Evolutionary conservation across 2,113 vertebrate species (phyloP).

Genomic region (Myotis brandtii): DNA sequence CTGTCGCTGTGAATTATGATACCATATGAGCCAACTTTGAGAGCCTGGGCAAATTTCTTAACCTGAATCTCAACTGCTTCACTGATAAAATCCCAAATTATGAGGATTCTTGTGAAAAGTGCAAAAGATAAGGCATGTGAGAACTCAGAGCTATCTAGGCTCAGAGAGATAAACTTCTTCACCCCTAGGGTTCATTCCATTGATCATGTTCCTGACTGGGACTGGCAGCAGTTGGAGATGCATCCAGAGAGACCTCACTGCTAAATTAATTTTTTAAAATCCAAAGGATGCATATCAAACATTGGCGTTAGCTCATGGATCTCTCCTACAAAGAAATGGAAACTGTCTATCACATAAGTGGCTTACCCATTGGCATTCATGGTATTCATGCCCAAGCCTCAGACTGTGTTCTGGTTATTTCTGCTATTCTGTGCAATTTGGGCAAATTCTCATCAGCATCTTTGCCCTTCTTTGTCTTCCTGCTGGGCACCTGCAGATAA

Average conservation of each 20-base stretch:
- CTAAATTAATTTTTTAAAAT: neutral
- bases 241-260: neutral
- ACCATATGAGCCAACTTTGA: neutral
- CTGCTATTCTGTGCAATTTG: slow-evolving; percentile 3
- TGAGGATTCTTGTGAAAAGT: neutral
- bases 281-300: neutral
- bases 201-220: neutral
- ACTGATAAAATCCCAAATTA: neutral
- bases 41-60: neutral
- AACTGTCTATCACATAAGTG: neutral
- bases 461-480: neutral
- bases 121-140: neutral
- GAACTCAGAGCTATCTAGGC: neutral
- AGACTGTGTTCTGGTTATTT: neutral
- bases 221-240: neutral
- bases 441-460: neutral
- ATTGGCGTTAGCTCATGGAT: neutral
- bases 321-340: slow-evolving; percentile 29
- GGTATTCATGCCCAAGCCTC: neutral
- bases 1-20: neutral
- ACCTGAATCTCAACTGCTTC: neutral
- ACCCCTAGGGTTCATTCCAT: neutral
- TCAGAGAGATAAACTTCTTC: neutral
- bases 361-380: neutral
- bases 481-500: slow-evolving; percentile 63